Evolutionary conservation across 2,113 vertebrate species (phyloP), one percentile per base, ranked within the genome.

Genomic region (Silurus asotus): DNA sequence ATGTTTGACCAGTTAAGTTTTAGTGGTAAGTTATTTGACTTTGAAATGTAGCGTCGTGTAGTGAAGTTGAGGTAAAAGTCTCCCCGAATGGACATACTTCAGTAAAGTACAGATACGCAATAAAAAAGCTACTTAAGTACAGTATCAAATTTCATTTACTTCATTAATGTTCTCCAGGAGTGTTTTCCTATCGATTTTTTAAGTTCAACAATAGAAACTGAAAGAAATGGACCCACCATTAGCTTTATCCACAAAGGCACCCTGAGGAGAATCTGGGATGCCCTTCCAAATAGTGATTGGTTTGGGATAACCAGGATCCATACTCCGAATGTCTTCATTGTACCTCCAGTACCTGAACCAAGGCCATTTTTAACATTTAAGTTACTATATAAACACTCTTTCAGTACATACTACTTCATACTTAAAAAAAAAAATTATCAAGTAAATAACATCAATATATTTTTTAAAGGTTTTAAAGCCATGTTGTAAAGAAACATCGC

Each of bases 271-370:
- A 89, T 97, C 97, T 82, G 98, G 98, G 90, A 99, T 97, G 82
- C 98, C 98, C 93, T 99, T 99, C 98, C 98, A 99, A 89, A 99
- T 94, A 74, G 96, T 97, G 91, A 99, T 98, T 89, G 97, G 96
- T 93, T 99, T 99, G 55, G 98, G 98, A 92, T 99, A 99, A 82
- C 98, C 98, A 77, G 96, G 96, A 88, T 99, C 98, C 97, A 99
- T 99, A 88, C 96, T 97, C 90, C 97, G 96, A 96, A 97, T 98
- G 88, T 99, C 98, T 95, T 99, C 98, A 89, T 97, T 99, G 84
- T 99, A 99, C 85, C 98, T 94, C 98, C 98, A 99, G 89, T 99
- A 99, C 84, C 98, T 99, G 84, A 67, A 80, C 58, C 55, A 89
- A 8, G 85, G 37, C 37, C 37, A 37, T 37, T 37, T 37, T 37